Evolutionary conservation across 1,140 invertebrate genomes (phyloP), one percentile per base, ranked within the genome.

Genomic region (Gryllus bimaculatus): DNA sequence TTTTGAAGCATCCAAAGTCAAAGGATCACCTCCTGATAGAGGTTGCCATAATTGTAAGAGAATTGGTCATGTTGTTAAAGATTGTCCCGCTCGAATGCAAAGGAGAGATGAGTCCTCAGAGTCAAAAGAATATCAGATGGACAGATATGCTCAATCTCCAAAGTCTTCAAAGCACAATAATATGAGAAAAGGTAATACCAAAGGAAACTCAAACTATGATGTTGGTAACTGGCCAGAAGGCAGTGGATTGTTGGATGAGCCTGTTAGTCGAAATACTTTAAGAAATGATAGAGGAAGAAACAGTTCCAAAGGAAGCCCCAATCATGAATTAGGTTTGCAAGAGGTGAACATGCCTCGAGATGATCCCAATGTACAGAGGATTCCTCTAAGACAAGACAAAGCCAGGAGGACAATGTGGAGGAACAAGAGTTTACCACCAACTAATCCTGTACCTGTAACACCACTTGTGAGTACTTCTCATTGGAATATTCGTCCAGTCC

Each of bases 51-150:
- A 86, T 21, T 91, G 90, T 83, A 87, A 88, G 75, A 88, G 88
- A 82, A 90, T 90, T 80, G 90, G 90, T 48, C 90, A 91, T 83
- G 87, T 89, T 80, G 87, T 87, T 6, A 87, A 87, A 80, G 87
- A 90, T 49, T 91, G 90, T 47, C 81, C 82, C 3, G 83, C 80
- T 47, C 78, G 39, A 49, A 80, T 12, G n/a, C 79, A 74, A 48
- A 73, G n/a, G 8, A 13, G 47, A 47, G 13, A 39, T 0, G 77
- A 3, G 2, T 66, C 10, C 18, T 66, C 54, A 66, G 18, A 66
- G 7, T 13, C 10, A 66, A 66, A 66, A 66, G 54, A 66, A 7
- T 66, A 13, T 66, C 10, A 18, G 18, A 66, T 0, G 10, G 18
- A 13, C 54, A 10, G 18, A 13, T 13, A 66, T 66, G 54, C 54